Evolutionary conservation across 2,888 invertebrate species (phyloP), one percentile per base, ranked within the genome.

Genomic region (Mimas tiliae): DNA sequence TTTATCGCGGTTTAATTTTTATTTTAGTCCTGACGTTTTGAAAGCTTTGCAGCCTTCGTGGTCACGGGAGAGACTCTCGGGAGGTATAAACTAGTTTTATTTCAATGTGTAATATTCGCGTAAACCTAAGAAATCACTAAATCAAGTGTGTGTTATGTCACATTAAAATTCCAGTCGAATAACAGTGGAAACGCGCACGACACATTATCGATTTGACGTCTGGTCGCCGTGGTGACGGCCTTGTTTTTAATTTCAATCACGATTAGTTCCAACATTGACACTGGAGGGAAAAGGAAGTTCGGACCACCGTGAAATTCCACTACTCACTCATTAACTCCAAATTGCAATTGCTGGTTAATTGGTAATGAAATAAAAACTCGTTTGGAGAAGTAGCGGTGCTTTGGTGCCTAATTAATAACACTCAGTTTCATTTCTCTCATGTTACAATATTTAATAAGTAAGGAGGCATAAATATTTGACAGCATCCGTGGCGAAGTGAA

Each of bases 261-360:
- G 71, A 81, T 82, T 82, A 68, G 80, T 80, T 82, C 69, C 70
- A 81, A 78, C 81, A 76, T 77, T 78, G 80, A 76, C 79, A 77
- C 77, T 81, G 69, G 72, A 74, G 72, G 78, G 77, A 75, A 81
- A 68, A 68, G 69, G 69, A 70, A 79, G 79, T 71, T 78, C 69
- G 69, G 68, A 58, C 65, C 74, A 78, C 76, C 74, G 74, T 80
- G 74, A 78, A 78, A 71, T 58, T 55, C 38, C 16, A 38, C 69
- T 69, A 69, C 71, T 64, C 68, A 62, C 72, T 77, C 73, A 83
- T 80, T 80, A 33, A 38, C 38, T 38, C 6, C 38, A 38, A 58
- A 70, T 51, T 47, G 33, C 34, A 63, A 52, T 65, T 38, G n/a
- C 45, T 53, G 42, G 12, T 42, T 66, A 63, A 66, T 66, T 55